phyloP scores from a whole-genome alignment of 1,140 invertebrate species.

The Drosophila takahashii region DNA sequence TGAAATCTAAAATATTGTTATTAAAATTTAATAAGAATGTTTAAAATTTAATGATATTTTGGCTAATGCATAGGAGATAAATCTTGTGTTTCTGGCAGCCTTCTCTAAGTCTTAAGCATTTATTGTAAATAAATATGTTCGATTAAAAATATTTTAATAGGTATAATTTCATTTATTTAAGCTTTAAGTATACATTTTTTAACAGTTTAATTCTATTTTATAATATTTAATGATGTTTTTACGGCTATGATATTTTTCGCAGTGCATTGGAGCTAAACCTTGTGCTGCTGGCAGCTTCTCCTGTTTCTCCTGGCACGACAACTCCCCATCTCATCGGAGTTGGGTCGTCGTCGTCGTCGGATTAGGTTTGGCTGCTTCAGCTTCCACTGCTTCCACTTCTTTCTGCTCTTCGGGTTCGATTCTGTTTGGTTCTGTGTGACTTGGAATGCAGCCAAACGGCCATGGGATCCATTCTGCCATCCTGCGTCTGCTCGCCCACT shows the following conservation, averaged over 20 bases:
- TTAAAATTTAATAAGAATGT: too few relatives aligned
- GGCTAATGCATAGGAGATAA: too few relatives aligned
- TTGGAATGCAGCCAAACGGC: constrained; percentile 57
- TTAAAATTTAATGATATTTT: too few relatives aligned
- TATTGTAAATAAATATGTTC: too few relatives aligned
- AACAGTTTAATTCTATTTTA: too few relatives aligned
- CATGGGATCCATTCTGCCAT: constrained; percentile 12
- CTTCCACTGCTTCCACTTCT: constrained; percentile 20
- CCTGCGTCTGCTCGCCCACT: constrained; percentile 43
- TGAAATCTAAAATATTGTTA: too few relatives aligned
- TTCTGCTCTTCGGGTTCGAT: constrained; percentile 22
- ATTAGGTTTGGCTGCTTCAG: constrained; percentile 64
- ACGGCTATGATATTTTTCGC: neutral
- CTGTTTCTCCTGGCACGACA: constrained; percentile 45
- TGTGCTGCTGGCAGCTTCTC: constrained; percentile 22
- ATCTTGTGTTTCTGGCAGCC: too few relatives aligned
- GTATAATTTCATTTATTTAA: too few relatives aligned
- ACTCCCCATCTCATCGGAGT: constrained; percentile 35
- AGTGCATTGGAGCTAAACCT: constrained; percentile 12
- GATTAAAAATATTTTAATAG: too few relatives aligned
- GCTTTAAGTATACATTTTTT: too few relatives aligned
- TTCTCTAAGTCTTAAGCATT: too few relatives aligned
- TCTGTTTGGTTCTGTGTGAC: constrained; percentile 46
- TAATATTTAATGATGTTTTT: neutral
- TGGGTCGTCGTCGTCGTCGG: constrained; percentile 34